These are phyloP conservation scores for Lacerta viridis DNA, from an alignment of 2,797 vertebrate species.

Conservation along the genomic window DNA sequence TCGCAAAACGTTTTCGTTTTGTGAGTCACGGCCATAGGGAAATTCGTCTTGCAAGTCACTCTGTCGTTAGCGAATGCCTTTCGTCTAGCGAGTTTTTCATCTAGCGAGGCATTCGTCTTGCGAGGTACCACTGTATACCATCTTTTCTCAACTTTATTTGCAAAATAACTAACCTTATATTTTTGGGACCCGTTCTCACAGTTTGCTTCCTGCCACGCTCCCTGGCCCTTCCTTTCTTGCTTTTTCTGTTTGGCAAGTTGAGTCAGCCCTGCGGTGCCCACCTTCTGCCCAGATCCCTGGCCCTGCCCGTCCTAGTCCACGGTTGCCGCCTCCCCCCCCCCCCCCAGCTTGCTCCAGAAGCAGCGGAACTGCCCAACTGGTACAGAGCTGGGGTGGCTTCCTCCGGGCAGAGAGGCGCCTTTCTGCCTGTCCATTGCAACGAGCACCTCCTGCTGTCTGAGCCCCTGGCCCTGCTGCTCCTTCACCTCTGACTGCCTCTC, in stretches of 20 bases:
- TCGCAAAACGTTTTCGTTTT: no score
- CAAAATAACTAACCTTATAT: neutral
- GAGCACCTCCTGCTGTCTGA: neutral
- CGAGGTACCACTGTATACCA: no score
- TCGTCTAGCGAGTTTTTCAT: no score
- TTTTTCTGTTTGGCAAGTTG: neutral
- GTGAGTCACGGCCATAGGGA: no score
- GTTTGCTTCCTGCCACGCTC: neutral
- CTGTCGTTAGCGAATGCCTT: no score
- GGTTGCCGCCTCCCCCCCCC: neutral
- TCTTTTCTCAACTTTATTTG: no score
- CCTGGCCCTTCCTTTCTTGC: no score
- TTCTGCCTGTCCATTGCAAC: neutral
- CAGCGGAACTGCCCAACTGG: no score
- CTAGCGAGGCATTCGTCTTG: no score
- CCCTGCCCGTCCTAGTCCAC: neutral
- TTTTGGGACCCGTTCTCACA: neutral
- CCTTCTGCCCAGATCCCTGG: neutral
- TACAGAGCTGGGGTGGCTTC: neutral
- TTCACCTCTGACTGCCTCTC: slow-evolving; percentile 13
- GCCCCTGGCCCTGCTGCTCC: fast-evolving
- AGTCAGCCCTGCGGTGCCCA: no score
- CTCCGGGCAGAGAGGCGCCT: neutral
- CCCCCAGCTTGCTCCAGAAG: no score
- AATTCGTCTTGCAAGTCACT: no score